Evolutionary conservation across 2,888 invertebrate species (phyloP).

Genomic region (Halictus ligatus): DNA sequence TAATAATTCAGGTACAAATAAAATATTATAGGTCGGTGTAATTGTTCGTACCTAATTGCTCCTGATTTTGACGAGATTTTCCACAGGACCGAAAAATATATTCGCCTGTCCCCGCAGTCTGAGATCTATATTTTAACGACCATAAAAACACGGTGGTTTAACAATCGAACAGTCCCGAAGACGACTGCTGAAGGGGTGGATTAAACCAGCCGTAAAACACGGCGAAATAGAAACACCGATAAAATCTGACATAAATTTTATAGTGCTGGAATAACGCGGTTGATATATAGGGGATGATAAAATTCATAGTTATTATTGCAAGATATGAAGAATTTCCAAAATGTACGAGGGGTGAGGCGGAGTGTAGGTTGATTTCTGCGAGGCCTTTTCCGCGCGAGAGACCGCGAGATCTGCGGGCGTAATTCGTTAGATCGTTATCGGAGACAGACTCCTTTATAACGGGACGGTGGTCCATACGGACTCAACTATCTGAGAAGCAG

Average conservation of each 20-base stretch:
- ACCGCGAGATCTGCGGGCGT: background rate
- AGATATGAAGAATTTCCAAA: background rate
- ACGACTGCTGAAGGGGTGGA: background rate
- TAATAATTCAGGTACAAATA: background rate
- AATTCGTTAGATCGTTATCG: constrained; percentile 15
- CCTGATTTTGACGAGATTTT: background rate
- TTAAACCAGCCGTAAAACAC: background rate
- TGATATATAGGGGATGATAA: background rate
- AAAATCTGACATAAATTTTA: constrained; percentile 5
- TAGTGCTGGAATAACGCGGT: background rate
- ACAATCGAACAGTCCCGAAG: background rate
- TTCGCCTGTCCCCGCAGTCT: background rate
- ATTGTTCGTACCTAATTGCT: background rate
- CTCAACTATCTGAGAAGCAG: constrained; percentile 9
- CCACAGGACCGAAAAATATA: background rate
- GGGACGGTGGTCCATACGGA: constrained; percentile 15
- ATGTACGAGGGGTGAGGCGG: background rate
- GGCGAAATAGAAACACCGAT: background rate
- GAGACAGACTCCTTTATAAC: constrained; percentile 29
- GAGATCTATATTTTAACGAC: background rate
- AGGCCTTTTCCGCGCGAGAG: background rate
- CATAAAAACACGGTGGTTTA: background rate
- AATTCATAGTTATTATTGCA: background rate
- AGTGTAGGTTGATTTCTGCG: background rate
- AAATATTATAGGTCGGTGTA: background rate